These are phyloP conservation scores for Anguilla marmorata DNA, from an alignment of 2,797 vertebrate genomes.

Conservation along the genomic window DNA sequence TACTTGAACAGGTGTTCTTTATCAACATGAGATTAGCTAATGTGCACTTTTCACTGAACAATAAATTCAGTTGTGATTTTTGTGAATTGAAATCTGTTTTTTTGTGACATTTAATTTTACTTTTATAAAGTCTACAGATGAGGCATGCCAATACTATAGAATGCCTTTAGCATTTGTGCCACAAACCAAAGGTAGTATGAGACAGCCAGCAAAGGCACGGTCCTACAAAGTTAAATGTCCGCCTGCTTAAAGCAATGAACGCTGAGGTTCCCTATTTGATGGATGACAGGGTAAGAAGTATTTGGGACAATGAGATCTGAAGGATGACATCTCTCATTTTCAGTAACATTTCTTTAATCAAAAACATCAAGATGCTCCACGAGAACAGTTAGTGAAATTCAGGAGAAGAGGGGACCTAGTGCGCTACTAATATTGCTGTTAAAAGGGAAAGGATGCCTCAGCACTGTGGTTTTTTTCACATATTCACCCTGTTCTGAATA, in stretches of 20 bases:
- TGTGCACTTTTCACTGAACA: not conserved
- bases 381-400: slow-evolving; percentile 17
- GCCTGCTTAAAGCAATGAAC: too few species aligned
- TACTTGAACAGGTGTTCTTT: not conserved
- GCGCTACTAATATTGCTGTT: not conserved
- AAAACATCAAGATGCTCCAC: slow-evolving; percentile 27
- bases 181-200: too few species aligned
- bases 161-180: too few species aligned
- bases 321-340: slow-evolving; percentile 3
- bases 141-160: too few species aligned
- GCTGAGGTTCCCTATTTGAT: not conserved
- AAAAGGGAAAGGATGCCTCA: not conserved
- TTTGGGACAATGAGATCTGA: not conserved
- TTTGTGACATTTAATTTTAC: not conserved
- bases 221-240: too few species aligned
- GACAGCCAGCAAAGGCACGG: not conserved
- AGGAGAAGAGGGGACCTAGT: not conserved
- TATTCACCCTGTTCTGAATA: not conserved
- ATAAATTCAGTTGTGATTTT: not conserved
- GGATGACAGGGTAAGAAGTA: not conserved
- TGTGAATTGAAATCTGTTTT: not conserved
- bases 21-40: not conserved
- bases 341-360: slow-evolving; percentile 35
- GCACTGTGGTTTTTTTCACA: not conserved
- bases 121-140: too few species aligned